phyloP scores from a whole-genome alignment of 2,797 vertebrate genomes.

The Falco cherrug region DNA sequence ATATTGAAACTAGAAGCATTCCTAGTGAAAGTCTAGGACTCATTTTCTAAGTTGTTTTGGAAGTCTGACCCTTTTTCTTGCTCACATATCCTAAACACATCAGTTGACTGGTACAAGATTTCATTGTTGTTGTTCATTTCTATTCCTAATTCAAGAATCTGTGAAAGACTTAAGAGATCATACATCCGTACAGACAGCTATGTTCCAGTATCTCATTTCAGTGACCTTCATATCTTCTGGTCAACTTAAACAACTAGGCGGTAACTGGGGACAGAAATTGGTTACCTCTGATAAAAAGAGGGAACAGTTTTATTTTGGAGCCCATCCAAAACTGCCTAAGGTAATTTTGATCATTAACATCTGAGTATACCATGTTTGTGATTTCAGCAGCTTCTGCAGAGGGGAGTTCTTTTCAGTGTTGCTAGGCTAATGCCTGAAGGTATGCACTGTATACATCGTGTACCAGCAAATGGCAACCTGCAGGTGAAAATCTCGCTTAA shows the following conservation, averaged over 20 bases:
- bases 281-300: neutral
- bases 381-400: neutral
- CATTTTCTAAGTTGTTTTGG: neutral
- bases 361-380: neutral
- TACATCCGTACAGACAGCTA: neutral
- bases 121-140: neutral
- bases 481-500: neutral
- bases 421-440: neutral
- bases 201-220: neutral
- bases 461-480: neutral
- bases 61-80: neutral
- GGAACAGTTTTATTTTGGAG: neutral
- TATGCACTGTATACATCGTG: accelerated
- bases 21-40: neutral
- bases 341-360: neutral
- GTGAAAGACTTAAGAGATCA: neutral
- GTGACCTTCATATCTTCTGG: neutral
- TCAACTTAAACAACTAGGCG: neutral
- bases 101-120: neutral
- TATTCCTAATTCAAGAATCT: neutral
- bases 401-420: neutral
- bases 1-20: neutral
- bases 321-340: neutral
- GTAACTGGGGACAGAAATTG: neutral
- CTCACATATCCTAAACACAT: neutral